Base-by-base conservation (phyloP, 2,888 invertebrate genomes). In the Drosophila subsilvestris region DNA sequence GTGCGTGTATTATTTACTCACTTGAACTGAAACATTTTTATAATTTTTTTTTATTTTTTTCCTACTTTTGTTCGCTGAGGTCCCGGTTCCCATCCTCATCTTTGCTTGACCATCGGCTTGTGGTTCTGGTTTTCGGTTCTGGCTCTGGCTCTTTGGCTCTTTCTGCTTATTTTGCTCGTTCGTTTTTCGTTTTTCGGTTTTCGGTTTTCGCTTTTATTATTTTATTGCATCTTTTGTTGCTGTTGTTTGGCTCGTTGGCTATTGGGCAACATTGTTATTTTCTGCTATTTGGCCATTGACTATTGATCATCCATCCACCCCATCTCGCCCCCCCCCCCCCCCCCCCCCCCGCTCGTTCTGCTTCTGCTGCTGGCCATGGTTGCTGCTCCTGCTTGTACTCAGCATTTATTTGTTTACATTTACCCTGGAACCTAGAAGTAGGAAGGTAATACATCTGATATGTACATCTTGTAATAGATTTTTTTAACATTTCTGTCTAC, bases 221-320 rank as follows among this genome's bases (percentile, higher is more conserved):
- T 68, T 68, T 63, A 61, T 49, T 81, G 49, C 49, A 50, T 63
- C 50, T 71, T 68, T 53, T 63, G 63, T 57, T 81, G 75, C 58
- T 78, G 84, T 63, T 76, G 72, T 58, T 86, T 86, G 86, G 86
- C 75, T 83, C 88, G 86, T 80, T 88, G 83, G 86, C 78, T 86
- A 86, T 88, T 78, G 88, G 37, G 37, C 37, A 37, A 37, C 37
- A 37, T 37, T 37, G 84, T 84, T 88, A 84, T 84, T 88, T 84
- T 88, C 87, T 88, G 88, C 84, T 77, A 74, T 88, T 85, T 85
- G 84, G 79, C 66, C 81, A 86, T 80, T 77, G 88, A 84, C 76
- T 86, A 84, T 85, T 84, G 81, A 78, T 78, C 82, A 81, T 42
- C 53, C 70, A 62, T 65, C 53, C 22, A 20, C 53, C 17, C 50